Percentiles rank a stretch among this genome's conserved stretches.
These are phyloP conservation scores for Folsomia candida DNA, from an alignment of 2,888 invertebrate genomes.

Conservation along the genomic window DNA sequence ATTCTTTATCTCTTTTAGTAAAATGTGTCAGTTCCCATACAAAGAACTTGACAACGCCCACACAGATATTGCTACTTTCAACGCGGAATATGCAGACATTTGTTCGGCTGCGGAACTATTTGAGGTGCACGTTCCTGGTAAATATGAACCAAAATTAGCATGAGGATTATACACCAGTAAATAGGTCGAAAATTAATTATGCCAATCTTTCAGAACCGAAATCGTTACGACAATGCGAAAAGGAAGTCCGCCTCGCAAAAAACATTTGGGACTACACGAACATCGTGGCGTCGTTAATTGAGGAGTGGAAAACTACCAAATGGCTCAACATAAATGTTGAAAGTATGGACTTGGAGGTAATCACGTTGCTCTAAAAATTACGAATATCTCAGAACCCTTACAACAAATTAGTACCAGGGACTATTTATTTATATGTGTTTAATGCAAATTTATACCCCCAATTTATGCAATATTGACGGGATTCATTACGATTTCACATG, in stretches of 20 bases:
- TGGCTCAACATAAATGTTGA: constrained; percentile 97
- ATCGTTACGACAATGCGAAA: constrained; percentile 82
- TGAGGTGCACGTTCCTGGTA: constrained; percentile 89
- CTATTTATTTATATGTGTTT: too few species aligned
- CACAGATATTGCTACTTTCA: constrained; percentile 72
- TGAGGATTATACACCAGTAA: too few species aligned
- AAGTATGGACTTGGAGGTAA: constrained; percentile 98
- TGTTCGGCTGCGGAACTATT: constrained; percentile 88
- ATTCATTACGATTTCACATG: too few species aligned
- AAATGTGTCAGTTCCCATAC: constrained; percentile 72
- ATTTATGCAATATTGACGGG: too few species aligned
- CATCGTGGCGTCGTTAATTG: constrained; percentile 85
- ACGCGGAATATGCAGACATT: constrained; percentile 80
- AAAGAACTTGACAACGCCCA: constrained; percentile 73
- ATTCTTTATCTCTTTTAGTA: too few species aligned
- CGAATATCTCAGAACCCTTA: too few species aligned
- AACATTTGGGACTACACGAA: constrained; percentile 94
- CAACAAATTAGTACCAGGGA: too few species aligned
- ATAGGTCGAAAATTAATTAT: too few species aligned
- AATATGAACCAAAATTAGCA: too few species aligned
- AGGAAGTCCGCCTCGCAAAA: constrained; percentile 71
- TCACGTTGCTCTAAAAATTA: too few species aligned
- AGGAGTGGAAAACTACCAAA: constrained; percentile 95
- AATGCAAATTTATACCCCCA: too few species aligned
- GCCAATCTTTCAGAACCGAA: too few species aligned